Evolutionary conservation across 2,888 invertebrate genomes (phyloP).

Genomic region (Sarcophaga subvicina): DNA sequence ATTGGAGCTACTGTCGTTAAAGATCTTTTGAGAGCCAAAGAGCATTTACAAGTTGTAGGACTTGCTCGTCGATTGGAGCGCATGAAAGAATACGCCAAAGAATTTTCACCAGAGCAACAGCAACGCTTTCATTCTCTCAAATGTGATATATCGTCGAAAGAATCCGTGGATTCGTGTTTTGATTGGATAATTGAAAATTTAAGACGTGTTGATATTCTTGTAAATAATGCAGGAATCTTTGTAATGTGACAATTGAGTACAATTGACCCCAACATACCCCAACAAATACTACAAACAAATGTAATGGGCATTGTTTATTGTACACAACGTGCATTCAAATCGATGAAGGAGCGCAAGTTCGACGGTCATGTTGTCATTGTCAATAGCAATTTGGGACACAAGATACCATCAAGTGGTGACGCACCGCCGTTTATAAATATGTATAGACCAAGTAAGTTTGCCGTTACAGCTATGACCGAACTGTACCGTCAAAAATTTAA

Average conservation of each 20-base stretch:
- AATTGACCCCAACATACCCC: conserved; percentile 69
- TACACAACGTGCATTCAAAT: conserved; percentile 81
- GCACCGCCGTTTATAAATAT: conserved; percentile 41
- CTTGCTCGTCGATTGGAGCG: conserved; percentile 80
- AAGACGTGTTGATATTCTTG: conserved; percentile 83
- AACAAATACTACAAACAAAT: conserved; percentile 80
- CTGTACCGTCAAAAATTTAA: conserved; percentile 76
- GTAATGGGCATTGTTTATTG: conserved; percentile 80
- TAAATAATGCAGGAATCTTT: conserved; percentile 82
- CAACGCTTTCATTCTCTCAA: conserved; percentile 77
- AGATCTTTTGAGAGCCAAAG: conserved; percentile 78
- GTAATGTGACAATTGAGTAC: conserved; percentile 25
- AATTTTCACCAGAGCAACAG: conserved; percentile 69
- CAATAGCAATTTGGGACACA: conserved; percentile 76
- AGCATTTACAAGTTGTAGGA: conserved; percentile 83
- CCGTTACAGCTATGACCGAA: conserved; percentile 76
- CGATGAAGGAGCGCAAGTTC: conserved; percentile 79
- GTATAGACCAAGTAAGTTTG: conserved; percentile 76
- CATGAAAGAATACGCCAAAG: conserved; percentile 70
- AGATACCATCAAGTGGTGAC: background rate
- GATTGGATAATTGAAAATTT: conserved; percentile 80
- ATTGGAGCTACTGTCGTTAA: conserved; percentile 77
- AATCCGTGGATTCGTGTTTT: conserved; percentile 83
- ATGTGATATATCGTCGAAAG: conserved; percentile 83
- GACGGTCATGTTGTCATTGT: conserved; percentile 82